These are phyloP conservation scores for Oligia strigilis DNA, from an alignment of 2,888 invertebrate genomes.

Conservation along the genomic window DNA sequence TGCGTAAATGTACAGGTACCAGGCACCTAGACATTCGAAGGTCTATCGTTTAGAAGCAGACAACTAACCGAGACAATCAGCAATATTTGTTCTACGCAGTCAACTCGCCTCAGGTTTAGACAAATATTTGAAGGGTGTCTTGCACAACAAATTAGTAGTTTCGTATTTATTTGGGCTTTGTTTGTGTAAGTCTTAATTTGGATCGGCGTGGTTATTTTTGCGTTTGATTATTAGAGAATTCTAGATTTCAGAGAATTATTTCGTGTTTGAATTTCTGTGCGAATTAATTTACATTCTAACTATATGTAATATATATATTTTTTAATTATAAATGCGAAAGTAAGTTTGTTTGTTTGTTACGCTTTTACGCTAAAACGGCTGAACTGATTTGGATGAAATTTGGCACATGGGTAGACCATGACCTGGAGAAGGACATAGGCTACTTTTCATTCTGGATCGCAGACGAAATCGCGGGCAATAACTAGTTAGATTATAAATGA, in stretches of 20 bases:
- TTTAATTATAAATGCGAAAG: too few species aligned
- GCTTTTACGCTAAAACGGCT: too few species aligned
- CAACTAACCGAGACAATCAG: conserved; percentile 41
- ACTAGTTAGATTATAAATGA: neutral
- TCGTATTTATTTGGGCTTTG: conserved; percentile 61
- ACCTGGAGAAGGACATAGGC: too few species aligned
- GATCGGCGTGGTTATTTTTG: conserved; percentile 29
- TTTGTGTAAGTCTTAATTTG: conserved; percentile 57
- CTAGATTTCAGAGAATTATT: neutral
- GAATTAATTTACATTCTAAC: neutral
- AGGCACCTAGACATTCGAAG: conserved; percentile 16
- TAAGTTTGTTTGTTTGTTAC: too few species aligned
- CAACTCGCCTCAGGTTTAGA: conserved; percentile 48
- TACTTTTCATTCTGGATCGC: too few species aligned
- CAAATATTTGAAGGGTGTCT: conserved; percentile 66
- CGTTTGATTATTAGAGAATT: neutral
- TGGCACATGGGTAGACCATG: too few species aligned
- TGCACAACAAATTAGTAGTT: conserved; percentile 62
- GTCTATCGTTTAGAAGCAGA: conserved; percentile 28
- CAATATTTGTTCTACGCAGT: conserved; percentile 46
- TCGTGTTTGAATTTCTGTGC: neutral
- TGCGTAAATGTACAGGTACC: conserved; percentile 13
- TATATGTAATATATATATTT: too few species aligned
- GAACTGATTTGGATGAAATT: too few species aligned
- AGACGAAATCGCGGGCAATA: too few species aligned